These are phyloP conservation scores for Xestia rhomboidea DNA, from an alignment of 2,888 invertebrate species.

Conservation along the genomic window DNA sequence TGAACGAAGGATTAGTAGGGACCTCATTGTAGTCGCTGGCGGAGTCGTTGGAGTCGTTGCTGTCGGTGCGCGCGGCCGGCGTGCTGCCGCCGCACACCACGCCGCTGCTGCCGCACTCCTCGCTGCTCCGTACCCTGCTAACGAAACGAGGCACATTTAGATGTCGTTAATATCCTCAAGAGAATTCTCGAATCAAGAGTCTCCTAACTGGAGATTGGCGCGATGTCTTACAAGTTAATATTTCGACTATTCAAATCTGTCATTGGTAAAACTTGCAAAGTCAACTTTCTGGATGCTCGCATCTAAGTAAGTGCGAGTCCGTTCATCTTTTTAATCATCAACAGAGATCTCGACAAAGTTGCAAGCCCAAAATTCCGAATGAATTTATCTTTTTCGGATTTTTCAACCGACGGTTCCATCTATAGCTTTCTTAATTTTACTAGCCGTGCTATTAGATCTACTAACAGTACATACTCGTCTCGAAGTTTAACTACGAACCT, in stretches of 20 bases:
- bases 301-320: background rate
- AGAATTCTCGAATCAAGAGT: background rate
- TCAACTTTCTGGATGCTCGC: background rate
- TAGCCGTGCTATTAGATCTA: background rate
- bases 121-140: constrained; percentile 82
- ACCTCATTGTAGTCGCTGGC: constrained; percentile 90
- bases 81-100: constrained; percentile 83
- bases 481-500: constrained; percentile 75
- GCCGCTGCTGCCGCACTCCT: constrained; percentile 86
- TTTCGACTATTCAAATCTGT: background rate
- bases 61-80: constrained; percentile 79
- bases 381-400: background rate
- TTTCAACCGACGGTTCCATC: background rate
- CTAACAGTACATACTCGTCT: background rate
- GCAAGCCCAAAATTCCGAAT: background rate
- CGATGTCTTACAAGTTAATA: background rate
- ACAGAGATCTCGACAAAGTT: background rate
- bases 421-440: background rate
- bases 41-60: constrained; percentile 89
- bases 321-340: background rate
- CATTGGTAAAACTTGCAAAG: background rate
- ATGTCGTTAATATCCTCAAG: background rate
- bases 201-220: background rate
- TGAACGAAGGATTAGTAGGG: constrained; percentile 6
- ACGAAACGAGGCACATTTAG: background rate